Evolutionary conservation across 2,113 vertebrate species (phyloP), one percentile per base, ranked within the genome.

Genomic region (Ceyx margarethae): DNA sequence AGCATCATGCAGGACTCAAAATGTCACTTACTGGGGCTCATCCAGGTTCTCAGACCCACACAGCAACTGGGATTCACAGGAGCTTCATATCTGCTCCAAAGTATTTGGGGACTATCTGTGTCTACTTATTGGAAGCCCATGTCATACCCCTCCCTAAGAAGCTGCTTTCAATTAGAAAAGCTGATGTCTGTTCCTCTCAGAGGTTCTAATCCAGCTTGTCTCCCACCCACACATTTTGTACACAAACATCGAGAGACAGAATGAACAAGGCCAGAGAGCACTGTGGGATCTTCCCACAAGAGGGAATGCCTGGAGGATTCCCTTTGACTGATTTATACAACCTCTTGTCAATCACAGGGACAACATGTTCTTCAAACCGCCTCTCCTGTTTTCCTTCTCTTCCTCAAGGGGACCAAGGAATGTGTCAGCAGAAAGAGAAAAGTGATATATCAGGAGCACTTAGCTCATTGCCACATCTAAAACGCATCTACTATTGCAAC

Each of bases 151-250:
- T 89, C 89, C 87, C 76, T 83, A 35, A 62, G 97, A 96, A 95
- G 95, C 97, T 98, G 97, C 95, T 98, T 97, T 97, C 97, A 97
- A 97, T 98, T 97, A 98, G 78, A 96, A 90, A 76, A 96, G 94
- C 94, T 96, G 72, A 96, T 95, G 96, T 92, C 96, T 96, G 95
- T 95, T 96, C 94, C 92, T 97, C 96, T 95, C 29, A 4, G 96
- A 97, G 95, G 86, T 96, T 97, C 61, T 93, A 97, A 97, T 97
- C 96, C 96, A 95, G 95, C 94, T 97, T 48, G 54, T 97, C 95
- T 97, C 95, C 96, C 94, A 97, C 97, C 96, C 97, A 97, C 97
- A 97, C 96, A 94, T 79, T 84, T 65, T 64, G 95, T 95, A 95
- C 95, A 96, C 96, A 97, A 95, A 96, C 86, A 91, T 72, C 2